Evolutionary conservation across 2,888 invertebrate species (phyloP), one percentile per base, ranked within the genome.

Genomic region (Scelioninae gen. 2): DNA sequence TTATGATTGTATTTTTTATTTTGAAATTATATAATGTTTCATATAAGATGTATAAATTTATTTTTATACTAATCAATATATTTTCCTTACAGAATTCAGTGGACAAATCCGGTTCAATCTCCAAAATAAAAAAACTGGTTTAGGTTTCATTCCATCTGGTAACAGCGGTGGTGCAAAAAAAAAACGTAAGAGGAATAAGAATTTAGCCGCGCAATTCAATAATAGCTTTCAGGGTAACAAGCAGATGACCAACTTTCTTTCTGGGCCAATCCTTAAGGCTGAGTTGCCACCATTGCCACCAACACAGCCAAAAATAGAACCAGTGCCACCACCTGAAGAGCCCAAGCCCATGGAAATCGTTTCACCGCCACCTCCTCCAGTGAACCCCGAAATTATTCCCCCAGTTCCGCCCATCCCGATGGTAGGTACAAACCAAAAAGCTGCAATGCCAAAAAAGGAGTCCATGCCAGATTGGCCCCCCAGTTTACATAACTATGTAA

Each of bases 401-500:
- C 7, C n/a, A 0, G 7, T 41, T 63, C 68, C 22, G 3, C 13
- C 52, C 53, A 73, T 75, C 58, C 74, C 79, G n/a, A 78, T 78
- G 74, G 77, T 80, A 79, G 79, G 80, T 80, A 79, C 81, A 78
- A 61, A 18, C 16, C 57, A 43, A 33, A 63, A 53, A 10, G 2
- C 18, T 9, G 78, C 79, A 16, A 64, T 80, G 5, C 45, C 75
- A 22, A 79, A 72, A 60, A 72, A 78, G 19, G 67, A 68, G 13
- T 89, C 91, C 2, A 89, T 90, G 9, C 92, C 92, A 77, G 90
- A 91, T 52, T 94, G 94, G 94, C 94, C 94, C 1, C 92, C 93
- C 75, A 92, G 92, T 77, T 87, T 94, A 46, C 93, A 93, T 85
- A 91, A 93, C 79, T 98, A 97, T 87, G 96, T 98, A 11, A 93